Conservation (phyloP, 2,888 invertebrate species). For the Hypomecis atomaria region DNA sequence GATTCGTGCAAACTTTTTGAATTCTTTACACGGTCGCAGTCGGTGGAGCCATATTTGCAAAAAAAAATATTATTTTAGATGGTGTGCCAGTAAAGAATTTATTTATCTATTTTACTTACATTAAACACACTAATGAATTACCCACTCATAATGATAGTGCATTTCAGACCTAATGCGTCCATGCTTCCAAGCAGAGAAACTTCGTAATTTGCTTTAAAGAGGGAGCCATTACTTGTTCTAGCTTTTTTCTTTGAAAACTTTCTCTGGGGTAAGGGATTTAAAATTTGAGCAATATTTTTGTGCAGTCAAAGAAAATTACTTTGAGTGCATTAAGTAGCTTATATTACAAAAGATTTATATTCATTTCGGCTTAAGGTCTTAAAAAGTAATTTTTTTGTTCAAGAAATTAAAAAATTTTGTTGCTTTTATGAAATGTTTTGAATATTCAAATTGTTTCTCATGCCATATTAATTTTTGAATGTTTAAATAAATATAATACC, state of each 20-base stretch:
- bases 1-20: too few species aligned
- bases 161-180: slow-evolving; percentile 26
- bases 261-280: slow-evolving; percentile 32
- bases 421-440: neutral
- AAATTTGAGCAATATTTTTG: slow-evolving; percentile 36
- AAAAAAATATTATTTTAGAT: too few species aligned
- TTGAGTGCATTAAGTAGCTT: slow-evolving; percentile 40
- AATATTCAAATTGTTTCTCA: too few species aligned
- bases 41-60: too few species aligned
- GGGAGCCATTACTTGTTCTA: slow-evolving; percentile 42
- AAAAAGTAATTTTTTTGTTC: neutral
- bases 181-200: slow-evolving; percentile 37
- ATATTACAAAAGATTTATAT: slow-evolving; percentile 47
- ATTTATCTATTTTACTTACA: too few species aligned
- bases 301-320: slow-evolving; percentile 38
- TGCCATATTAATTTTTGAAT: too few species aligned
- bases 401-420: neutral
- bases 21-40: too few species aligned
- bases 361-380: slow-evolving; percentile 7
- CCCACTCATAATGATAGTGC: slow-evolving; percentile 5
- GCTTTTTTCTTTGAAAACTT: slow-evolving; percentile 35
- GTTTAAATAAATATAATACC: too few species aligned
- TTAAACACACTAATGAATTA: too few species aligned
- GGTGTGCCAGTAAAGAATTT: too few species aligned
- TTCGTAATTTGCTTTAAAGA: slow-evolving; percentile 44